phyloP scores from a whole-genome alignment of 2,888 invertebrate genomes.

The Holacanthella duospinosa region DNA sequence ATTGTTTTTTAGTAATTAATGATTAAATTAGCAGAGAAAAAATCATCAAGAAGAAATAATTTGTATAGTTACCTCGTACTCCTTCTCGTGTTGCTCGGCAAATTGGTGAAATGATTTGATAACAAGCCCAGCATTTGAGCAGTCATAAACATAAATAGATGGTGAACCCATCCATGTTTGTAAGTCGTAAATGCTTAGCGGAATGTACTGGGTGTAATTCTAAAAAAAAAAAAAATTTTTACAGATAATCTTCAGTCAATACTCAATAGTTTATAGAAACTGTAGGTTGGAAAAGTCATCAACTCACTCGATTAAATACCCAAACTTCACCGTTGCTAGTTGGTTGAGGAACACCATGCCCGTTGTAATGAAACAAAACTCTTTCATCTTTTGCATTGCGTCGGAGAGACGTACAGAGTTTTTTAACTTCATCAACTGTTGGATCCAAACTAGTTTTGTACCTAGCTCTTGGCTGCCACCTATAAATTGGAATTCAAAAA shows the following conservation, averaged over 20 bases:
- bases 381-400: conserved; percentile 97
- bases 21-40: not conserved
- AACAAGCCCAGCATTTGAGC: conserved; percentile 94
- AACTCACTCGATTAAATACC: conserved; percentile 87
- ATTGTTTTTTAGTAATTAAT: too few relatives aligned
- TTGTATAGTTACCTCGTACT: conserved; percentile 52
- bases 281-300: not conserved
- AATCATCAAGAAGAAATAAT: not conserved
- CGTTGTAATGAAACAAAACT: conserved; percentile 97
- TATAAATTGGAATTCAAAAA: conserved; percentile 8
- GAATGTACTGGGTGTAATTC: conserved; percentile 98
- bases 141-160: conserved; percentile 98
- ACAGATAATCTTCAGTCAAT: too few relatives aligned
- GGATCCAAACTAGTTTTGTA: conserved; percentile 97
- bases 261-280: conserved; percentile 2
- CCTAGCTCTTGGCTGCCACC: conserved; percentile 92
- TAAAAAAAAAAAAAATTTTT: conserved; percentile 46
- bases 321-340: conserved; percentile 97
- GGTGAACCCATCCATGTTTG: conserved; percentile 99
- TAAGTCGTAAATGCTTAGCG: conserved; percentile 92
- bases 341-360: conserved; percentile 96
- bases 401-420: conserved; percentile 83
- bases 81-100: conserved; percentile 80
- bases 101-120: conserved; percentile 81
- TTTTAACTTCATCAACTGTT: conserved; percentile 95